Evolutionary conservation across 2,797 vertebrate species (phyloP), one percentile per base, ranked within the genome.

Genomic region (Platyrinchus mystaceus): DNA sequence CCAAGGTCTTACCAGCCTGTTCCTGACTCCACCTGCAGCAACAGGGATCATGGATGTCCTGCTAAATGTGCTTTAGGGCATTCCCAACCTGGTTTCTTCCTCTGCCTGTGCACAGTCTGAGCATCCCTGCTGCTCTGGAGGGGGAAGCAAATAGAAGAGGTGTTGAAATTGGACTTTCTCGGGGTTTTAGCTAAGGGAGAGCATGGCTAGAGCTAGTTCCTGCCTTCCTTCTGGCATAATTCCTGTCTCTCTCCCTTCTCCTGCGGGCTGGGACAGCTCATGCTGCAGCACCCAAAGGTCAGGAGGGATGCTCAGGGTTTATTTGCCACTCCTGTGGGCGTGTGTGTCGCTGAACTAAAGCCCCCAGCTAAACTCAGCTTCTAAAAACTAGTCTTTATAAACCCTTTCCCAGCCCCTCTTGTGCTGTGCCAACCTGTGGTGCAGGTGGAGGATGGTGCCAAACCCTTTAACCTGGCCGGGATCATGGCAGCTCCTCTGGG

Each of bases 401-500:
- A 20, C 22, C 9, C 30, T 49, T 75, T 23, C n/a, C 19, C 47
- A 46, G 52, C 28, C 76, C 24, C 64, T 60, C 41, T 12, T 3
- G 20, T 53, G 28, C 75, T 23, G 52, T 8, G 37, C 14, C 24
- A 12, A 0, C 4, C 18, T 8, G 28, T 66, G n/a, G 7, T 32
- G 37, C 27, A 21, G 52, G 37, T 56, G 55, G n/a, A 52, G 53
- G 44, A 8, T 4, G 11, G 22, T 12, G 26, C 28, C 60, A 28
- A 76, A 76, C 21, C 28, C 36, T 49, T 24, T 26, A 53, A 34
- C 50, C 56, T 41, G 30, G 3, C 17, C n/a, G 49, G 39, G 26
- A 30, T 16, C 3, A 0, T 1, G 4, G 5, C 24, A 28, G 32
- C 27, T 58, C 74, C 32, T 47, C 4, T 36, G 4, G 3, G 46